Percentiles rank a stretch among this genome's conserved stretches.
phyloP scores from a whole-genome alignment of 2,113 vertebrate species.

The Cebus imitator region DNA sequence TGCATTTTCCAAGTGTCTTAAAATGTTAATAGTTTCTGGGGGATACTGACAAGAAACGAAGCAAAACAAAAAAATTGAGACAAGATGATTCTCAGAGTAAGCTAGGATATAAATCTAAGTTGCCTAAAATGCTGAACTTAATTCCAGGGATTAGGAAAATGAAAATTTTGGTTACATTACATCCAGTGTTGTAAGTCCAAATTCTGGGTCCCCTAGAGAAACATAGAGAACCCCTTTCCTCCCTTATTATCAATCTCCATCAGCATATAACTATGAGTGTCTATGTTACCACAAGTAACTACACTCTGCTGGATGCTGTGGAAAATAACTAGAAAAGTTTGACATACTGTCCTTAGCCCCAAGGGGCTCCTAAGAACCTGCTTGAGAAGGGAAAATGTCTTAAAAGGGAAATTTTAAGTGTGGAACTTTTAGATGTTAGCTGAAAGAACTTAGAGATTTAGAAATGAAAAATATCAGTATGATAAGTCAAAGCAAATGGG shows the following conservation, averaged over 20 bases:
- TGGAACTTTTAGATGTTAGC: neutral
- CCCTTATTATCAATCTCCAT: neutral
- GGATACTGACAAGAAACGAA: conserved; percentile 52
- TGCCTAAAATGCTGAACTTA: neutral
- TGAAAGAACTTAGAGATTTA: neutral
- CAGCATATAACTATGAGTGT: neutral
- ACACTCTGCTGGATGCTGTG: neutral
- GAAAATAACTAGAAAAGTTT: neutral
- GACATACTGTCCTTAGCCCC: neutral
- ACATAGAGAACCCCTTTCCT: neutral
- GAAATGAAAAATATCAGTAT: neutral
- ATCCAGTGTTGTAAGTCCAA: neutral
- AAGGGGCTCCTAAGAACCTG: neutral
- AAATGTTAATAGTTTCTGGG: conserved; percentile 54
- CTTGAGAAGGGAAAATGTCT: neutral
- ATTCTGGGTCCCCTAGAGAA: neutral
- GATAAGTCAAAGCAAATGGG: neutral
- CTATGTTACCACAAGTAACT: neutral
- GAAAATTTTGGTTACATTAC: neutral
- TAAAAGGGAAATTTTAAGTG: neutral
- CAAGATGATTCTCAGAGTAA: conserved; percentile 46
- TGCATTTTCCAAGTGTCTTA: conserved; percentile 47
- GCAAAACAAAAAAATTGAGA: conserved; percentile 19
- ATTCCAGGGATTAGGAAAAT: conserved; percentile 5
- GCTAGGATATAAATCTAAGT: conserved; percentile 11